Evolutionary conservation across 2,888 invertebrate species (phyloP).

Genomic region (Aplocera efformata): DNA sequence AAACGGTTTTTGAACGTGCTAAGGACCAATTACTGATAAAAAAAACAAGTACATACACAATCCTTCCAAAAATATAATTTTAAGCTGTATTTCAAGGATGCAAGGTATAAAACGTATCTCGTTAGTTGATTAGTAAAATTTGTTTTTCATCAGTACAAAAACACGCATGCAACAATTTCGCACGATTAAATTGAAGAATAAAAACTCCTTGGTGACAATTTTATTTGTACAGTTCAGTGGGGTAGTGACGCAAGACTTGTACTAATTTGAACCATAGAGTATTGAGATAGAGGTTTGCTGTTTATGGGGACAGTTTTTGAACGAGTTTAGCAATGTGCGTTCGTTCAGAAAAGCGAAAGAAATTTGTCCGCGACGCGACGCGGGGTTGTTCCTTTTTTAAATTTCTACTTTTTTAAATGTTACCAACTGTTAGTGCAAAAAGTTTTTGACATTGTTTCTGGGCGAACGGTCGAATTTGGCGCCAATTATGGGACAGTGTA

Average conservation of each 20-base stretch:
- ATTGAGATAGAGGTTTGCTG: neutral
- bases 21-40: constrained; percentile 38
- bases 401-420: constrained; percentile 39
- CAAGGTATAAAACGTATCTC: constrained; percentile 4
- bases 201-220: constrained; percentile 50
- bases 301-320: neutral
- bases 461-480: constrained; percentile 59
- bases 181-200: constrained; percentile 67
- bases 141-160: constrained; percentile 37
- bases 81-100: constrained; percentile 4
- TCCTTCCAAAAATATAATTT: neutral
- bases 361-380: constrained; percentile 66
- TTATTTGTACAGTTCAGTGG: constrained; percentile 19
- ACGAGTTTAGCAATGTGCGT: constrained; percentile 19
- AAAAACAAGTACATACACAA: constrained; percentile 12
- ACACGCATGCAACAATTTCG: constrained; percentile 70
- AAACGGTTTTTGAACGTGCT: constrained; percentile 30
- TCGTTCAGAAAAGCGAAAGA: constrained; percentile 66
- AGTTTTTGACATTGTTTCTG: constrained; percentile 69
- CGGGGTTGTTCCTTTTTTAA: constrained; percentile 36
- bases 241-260: neutral
- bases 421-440: constrained; percentile 63
- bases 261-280: constrained; percentile 5
- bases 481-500: constrained; percentile 60
- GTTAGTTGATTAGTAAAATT: neutral